Conservation (phyloP, 1,140 invertebrate genomes). For the Pseudoatta argentina region DNA sequence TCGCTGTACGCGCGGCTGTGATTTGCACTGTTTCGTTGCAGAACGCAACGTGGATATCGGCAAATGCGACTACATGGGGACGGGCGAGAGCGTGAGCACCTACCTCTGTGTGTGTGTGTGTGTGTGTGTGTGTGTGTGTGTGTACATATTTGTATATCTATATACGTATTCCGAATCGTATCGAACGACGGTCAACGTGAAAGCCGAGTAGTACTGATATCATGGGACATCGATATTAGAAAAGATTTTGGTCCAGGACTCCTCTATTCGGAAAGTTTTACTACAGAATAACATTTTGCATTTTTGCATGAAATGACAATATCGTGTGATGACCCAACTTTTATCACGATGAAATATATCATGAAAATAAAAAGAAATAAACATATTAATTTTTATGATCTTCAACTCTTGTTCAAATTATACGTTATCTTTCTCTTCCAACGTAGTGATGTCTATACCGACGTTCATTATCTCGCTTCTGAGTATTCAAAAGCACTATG, state of each 20-base stretch:
- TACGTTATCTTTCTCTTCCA: background rate
- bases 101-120: background rate
- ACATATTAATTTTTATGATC: background rate
- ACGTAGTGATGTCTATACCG: background rate
- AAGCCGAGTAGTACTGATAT: conserved; percentile 23
- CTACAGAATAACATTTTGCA: background rate
- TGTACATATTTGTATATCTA: conserved; percentile 18
- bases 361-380: background rate
- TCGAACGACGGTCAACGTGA: conserved; percentile 48
- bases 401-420: background rate
- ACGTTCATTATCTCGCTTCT: conserved; percentile 12
- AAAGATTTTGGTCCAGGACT: background rate
- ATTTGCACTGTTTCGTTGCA: conserved; percentile 86
- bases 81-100: conserved; percentile 8
- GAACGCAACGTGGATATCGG: conserved; percentile 77
- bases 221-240: conserved; percentile 19
- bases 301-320: background rate
- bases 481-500: conserved; percentile 1
- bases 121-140: no score
- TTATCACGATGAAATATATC: background rate
- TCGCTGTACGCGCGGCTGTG: conserved; percentile 84
- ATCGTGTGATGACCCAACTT: background rate
- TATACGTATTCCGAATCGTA: conserved; percentile 32
- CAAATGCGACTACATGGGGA: conserved; percentile 55
- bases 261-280: background rate